Percentiles rank a stretch among this genome's conserved stretches.
Conservation (phyloP, 1,140 invertebrate species). For the Glossosoma conforme region DNA sequence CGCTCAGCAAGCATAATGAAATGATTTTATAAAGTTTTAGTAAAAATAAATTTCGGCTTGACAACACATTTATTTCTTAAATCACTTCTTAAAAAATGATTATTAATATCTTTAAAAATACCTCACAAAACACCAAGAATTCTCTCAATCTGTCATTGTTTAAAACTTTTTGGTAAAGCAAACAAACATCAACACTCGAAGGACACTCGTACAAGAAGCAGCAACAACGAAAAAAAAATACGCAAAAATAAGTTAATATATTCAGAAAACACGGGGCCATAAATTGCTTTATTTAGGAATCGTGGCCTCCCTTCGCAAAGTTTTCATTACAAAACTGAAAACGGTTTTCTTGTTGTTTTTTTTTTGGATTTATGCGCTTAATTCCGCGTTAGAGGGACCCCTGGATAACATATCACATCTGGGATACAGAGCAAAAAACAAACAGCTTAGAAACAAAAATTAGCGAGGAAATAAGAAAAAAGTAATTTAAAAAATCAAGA, state of each 20-base stretch:
- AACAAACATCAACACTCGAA: no score
- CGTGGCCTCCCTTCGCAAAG: constrained; percentile 7
- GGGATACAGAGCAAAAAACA: constrained; percentile 11
- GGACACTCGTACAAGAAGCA: no score
- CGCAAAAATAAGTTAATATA: constrained; percentile 8
- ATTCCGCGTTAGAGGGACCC: constrained; percentile 19
- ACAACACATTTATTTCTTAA: no score
- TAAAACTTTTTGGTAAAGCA: no score
- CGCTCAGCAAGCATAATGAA: no score
- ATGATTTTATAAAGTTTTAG: no score
- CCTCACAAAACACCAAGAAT: no score
- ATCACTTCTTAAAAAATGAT: no score
- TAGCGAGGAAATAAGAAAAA: constrained; percentile 18
- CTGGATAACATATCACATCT: constrained; percentile 14
- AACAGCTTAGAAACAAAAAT: constrained; percentile 19
- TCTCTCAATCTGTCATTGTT: no score
- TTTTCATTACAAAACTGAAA: constrained; percentile 23
- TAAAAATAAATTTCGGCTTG: no score
- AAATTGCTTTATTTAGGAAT: constrained; percentile 15
- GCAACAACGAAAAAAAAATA: no score
- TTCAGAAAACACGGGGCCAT: constrained; percentile 5
- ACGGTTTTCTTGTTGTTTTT: constrained; percentile 13
- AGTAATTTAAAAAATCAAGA: constrained; percentile 27
- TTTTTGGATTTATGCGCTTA: constrained; percentile 26
- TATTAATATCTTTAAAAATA: no score